Percentiles rank a stretch among this genome's conserved stretches.
These are phyloP conservation scores for Myripristis jacobus DNA, from an alignment of 2,797 vertebrate species.

Conservation along the genomic window DNA sequence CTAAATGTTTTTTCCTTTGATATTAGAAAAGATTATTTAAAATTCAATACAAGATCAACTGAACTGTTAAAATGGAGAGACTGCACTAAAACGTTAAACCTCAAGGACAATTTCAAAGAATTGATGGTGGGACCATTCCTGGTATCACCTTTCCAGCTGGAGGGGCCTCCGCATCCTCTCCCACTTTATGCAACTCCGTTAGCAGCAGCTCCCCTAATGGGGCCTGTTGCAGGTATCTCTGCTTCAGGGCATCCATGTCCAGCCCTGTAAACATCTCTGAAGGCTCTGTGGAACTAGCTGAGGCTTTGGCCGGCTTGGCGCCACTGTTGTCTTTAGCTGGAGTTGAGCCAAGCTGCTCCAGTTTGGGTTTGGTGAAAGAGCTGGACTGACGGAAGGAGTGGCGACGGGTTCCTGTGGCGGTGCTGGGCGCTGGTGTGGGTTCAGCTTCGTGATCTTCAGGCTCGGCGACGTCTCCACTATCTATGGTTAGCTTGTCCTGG, in stretches of 20 bases:
- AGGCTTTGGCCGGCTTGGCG: conserved; percentile 35
- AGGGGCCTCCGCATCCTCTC: conserved; percentile 52
- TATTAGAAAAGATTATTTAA: no score
- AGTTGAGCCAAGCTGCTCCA: conserved; percentile 85
- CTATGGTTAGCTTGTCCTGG: conserved; percentile 93
- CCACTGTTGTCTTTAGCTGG: conserved; percentile 80
- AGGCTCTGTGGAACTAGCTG: conserved; percentile 63
- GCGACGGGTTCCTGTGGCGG: conserved; percentile 80
- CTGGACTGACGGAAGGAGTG: conserved; percentile 91
- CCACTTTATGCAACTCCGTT: conserved; percentile 73
- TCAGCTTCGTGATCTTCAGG: conserved; percentile 83
- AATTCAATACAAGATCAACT: background rate
- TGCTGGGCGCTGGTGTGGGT: conserved; percentile 29
- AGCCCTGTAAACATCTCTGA: conserved; percentile 88
- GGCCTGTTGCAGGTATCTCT: conserved; percentile 82
- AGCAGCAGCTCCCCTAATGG: conserved; percentile 86
- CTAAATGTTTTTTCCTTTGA: no score
- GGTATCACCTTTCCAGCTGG: conserved; percentile 83
- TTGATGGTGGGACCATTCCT: background rate
- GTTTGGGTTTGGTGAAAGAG: conserved; percentile 94
- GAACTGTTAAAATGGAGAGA: background rate
- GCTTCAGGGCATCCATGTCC: conserved; percentile 89
- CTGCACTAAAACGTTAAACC: no score
- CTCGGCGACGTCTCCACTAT: conserved; percentile 88
- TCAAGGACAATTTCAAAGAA: background rate